phyloP scores from a whole-genome alignment of 2,797 vertebrate species.

The Cossypha polioptera region DNA sequence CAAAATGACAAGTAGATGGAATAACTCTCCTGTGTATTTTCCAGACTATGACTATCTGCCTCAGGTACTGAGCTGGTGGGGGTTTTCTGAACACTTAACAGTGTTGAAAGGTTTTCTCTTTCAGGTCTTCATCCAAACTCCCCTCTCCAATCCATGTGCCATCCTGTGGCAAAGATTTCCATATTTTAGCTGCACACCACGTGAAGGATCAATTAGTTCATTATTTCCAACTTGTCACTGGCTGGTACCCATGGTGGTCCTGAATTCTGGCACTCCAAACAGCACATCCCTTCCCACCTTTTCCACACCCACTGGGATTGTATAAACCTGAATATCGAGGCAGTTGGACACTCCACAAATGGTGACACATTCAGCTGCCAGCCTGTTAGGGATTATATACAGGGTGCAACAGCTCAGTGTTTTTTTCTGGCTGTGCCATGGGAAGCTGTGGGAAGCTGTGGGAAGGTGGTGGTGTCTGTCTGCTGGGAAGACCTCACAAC shows the following conservation, averaged over 20 bases:
- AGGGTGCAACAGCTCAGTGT: not conserved
- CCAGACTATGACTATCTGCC: not conserved
- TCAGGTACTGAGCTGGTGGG: not conserved
- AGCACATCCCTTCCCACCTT: not conserved
- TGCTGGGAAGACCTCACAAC: not conserved
- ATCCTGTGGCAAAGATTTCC: not conserved
- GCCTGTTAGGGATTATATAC: not conserved
- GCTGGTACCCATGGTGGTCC: not conserved
- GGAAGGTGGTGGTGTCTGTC: not conserved
- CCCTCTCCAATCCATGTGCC: not conserved
- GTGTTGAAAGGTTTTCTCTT: not conserved
- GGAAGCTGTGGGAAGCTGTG: not conserved
- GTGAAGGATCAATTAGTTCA: not conserved
- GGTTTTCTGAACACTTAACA: not conserved
- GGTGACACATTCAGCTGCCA: not conserved
- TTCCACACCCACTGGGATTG: not conserved
- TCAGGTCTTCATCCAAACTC: not conserved
- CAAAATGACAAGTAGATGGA: not conserved
- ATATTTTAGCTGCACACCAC: fast-evolving
- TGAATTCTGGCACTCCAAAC: not conserved
- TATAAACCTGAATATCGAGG: not conserved
- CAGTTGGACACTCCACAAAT: not conserved
- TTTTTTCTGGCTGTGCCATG: not conserved
- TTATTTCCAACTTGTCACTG: not conserved
- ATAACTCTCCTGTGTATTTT: not conserved